Evolutionary conservation across 30 jellyfish, hydroid and myxozoan genomes (phyloP).

Genomic region (Pelagia noctiluca): DNA sequence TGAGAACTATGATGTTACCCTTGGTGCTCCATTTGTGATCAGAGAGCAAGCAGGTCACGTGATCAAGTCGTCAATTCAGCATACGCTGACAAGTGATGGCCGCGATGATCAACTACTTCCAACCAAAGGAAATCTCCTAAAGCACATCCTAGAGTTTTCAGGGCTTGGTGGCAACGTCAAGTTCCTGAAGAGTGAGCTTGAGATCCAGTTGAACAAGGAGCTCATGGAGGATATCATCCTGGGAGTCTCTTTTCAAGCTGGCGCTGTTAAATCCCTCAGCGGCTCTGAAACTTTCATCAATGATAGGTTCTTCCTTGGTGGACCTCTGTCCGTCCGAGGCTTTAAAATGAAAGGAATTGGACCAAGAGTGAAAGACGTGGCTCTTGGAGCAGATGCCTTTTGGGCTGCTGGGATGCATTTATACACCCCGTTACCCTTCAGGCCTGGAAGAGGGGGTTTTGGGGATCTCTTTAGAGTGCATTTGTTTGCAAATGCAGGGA

Average conservation of each 20-base stretch:
- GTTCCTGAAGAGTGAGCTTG: slow-evolving; percentile 79
- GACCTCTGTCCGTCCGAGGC: slow-evolving; percentile 98
- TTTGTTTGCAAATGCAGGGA: slow-evolving; percentile 94
- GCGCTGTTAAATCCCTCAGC: slow-evolving; percentile 74
- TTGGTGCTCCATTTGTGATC: slow-evolving; percentile 82
- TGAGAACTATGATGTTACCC: slow-evolving; percentile 67
- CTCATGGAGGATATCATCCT: slow-evolving; percentile 57
- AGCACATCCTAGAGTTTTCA: slow-evolving; percentile 85
- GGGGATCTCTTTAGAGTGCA: slow-evolving; percentile 93
- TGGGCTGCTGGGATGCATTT: slow-evolving; percentile 96
- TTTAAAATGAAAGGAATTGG: slow-evolving; percentile 89
- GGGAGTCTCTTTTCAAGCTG: slow-evolving; percentile 81
- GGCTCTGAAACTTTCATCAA: slow-evolving; percentile 69
- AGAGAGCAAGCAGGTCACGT: slow-evolving; percentile 93
- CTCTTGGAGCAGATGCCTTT: slow-evolving; percentile 95
- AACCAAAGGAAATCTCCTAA: slow-evolving; percentile 81
- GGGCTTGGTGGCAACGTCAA: slow-evolving; percentile 89
- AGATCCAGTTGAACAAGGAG: slow-evolving; percentile 88
- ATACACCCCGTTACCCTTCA: slow-evolving; percentile 96
- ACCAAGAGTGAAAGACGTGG: slow-evolving; percentile 67
- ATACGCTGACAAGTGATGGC: slow-evolving; percentile 86
- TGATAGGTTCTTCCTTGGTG: slow-evolving; percentile 94
- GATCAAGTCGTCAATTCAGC: slow-evolving; percentile 84
- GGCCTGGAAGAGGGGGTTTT: slow-evolving; percentile 97
- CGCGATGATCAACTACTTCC: slow-evolving; percentile 89